Evolutionary conservation across 2,113 vertebrate species (phyloP).

Genomic region (Sceloporus undulatus): DNA sequence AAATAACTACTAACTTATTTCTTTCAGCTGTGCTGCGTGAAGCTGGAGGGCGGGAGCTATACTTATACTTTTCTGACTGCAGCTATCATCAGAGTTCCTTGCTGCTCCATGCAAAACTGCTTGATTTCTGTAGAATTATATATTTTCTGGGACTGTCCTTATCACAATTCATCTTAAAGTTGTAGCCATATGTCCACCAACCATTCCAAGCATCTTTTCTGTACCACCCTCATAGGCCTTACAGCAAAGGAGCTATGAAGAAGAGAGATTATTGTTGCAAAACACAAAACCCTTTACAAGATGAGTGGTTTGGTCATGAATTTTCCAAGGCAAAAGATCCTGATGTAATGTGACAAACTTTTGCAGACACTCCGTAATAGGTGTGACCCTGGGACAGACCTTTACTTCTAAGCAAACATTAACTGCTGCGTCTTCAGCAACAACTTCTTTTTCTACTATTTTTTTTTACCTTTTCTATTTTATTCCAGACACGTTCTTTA

Average conservation of each 20-base stretch:
- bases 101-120: neutral
- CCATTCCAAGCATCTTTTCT: neutral
- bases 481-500: slow-evolving; percentile 81
- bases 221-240: too few species aligned
- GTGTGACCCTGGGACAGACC: slow-evolving; percentile 46
- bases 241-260: neutral
- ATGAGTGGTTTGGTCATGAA: neutral
- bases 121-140: neutral
- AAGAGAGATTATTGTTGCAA: slow-evolving; percentile 26
- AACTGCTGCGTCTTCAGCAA: slow-evolving; percentile 54
- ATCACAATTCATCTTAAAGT: neutral
- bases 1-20: neutral
- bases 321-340: neutral
- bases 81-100: neutral
- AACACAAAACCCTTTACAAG: slow-evolving; percentile 2
- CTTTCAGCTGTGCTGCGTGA: neutral
- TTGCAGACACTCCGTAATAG: slow-evolving; percentile 52
- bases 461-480: slow-evolving; percentile 81
- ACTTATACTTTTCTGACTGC: neutral
- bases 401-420: slow-evolving; percentile 58
- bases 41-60: neutral
- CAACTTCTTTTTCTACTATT: neutral
- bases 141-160: neutral
- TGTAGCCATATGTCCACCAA: neutral
- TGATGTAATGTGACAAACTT: slow-evolving; percentile 17